These are phyloP conservation scores for Pterostichus madidus DNA, from an alignment of 2,888 invertebrate genomes.

Conservation along the genomic window DNA sequence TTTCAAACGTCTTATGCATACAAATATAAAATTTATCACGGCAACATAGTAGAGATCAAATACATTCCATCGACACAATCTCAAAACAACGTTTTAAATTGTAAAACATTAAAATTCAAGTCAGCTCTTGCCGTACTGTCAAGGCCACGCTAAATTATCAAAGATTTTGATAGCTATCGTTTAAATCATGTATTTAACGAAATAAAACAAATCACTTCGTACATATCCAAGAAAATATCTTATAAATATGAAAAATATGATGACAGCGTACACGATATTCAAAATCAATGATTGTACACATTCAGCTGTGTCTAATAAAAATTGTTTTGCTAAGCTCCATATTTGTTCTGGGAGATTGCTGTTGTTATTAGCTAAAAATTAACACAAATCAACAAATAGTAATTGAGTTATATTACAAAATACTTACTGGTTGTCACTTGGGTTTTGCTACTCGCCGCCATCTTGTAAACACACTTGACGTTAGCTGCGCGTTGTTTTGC, in stretches of 20 bases:
- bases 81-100: neutral
- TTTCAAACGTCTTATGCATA: too few species aligned
- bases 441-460: neutral
- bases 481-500: neutral
- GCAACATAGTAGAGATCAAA: neutral
- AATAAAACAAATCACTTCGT: slow-evolving; percentile 16
- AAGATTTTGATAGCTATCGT: too few species aligned
- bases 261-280: slow-evolving; percentile 1
- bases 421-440: neutral
- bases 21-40: neutral
- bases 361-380: neutral
- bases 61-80: neutral
- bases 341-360: neutral
- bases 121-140: neutral
- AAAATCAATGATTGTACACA: neutral
- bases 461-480: slow-evolving; percentile 30
- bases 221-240: neutral
- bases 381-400: neutral
- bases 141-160: neutral
- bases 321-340: neutral
- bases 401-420: neutral
- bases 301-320: neutral
- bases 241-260: slow-evolving; percentile 5
- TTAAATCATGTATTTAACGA: slow-evolving; percentile 15
- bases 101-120: slow-evolving; percentile 16